Evolutionary conservation across 2,797 vertebrate species (phyloP), one percentile per base, ranked within the genome.

Genomic region (Anas georgica): DNA sequence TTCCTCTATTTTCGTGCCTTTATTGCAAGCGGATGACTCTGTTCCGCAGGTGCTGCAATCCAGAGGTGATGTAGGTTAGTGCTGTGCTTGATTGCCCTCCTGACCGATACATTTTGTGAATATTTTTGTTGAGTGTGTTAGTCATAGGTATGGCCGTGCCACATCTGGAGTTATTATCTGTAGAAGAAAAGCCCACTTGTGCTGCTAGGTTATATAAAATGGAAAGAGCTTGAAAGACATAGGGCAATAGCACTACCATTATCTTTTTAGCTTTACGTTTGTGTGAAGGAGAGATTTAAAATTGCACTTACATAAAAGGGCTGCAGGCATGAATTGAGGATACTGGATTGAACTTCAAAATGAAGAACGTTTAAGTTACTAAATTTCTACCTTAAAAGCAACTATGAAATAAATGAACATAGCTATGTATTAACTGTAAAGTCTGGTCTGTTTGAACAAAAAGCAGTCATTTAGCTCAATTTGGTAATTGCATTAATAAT

Each of bases 51-150:
- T 31, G 52, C 50, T 62, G 80, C 76, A 94, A 83, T 75, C 46
- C 78, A 73, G 77, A 96, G 83, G 78, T 79, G 87, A 85, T 79
- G 68, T 48, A 83, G 95, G 89, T 88, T 80, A n/a, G 52, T 31
- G 85, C 69, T 59, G 68, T 73, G 82, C 85, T 81, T 85, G 91
- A 81, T 83, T 89, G 92, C 82, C 83, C 93, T 90, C 91, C 67
- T 97, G 95, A 97, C 97, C 92, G 29, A 96, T 73, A 94, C 92
- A 85, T 94, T 94, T 90, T 74, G 45, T 93, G 72, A 89, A 86
- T 78, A 89, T 91, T 95, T 75, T 90, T 95, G 88, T 94, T 70
- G 88, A 90, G 67, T 69, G 83, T 82, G 77, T 91, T 94, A 92
- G 94, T 97, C 94, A 95, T 43, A 58, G 85, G 79, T 78, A 93